phyloP scores from a whole-genome alignment of 2,797 vertebrate species.

The Phyllotis vaccarum region DNA sequence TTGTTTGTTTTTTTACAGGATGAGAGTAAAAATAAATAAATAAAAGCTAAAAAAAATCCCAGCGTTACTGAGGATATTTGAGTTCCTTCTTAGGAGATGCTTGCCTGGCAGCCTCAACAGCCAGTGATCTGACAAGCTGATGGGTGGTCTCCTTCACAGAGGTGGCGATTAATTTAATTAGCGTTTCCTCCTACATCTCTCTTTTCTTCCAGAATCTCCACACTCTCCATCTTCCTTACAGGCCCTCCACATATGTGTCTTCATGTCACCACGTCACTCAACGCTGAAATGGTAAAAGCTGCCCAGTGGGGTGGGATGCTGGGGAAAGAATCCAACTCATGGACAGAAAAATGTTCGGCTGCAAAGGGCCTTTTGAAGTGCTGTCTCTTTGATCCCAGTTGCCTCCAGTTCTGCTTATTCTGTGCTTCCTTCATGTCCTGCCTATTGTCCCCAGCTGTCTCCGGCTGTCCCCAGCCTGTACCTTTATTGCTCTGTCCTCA shows the following conservation, averaged over 20 bases:
- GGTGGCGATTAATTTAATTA: background rate
- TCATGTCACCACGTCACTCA: background rate
- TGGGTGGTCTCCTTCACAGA: background rate
- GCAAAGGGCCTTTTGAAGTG: conserved; percentile 51
- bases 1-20: background rate
- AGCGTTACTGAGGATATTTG: background rate
- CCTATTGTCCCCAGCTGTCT: background rate
- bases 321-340: background rate
- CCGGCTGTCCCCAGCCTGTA: background rate
- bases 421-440: background rate
- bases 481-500: background rate
- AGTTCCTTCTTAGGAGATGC: background rate
- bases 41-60: background rate
- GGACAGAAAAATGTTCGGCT: background rate
- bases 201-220: background rate
- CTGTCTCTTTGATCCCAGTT: conserved; percentile 38
- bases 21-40: background rate
- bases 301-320: background rate
- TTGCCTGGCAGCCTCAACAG: background rate
- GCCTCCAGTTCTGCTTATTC: conserved; percentile 1
- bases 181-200: background rate
- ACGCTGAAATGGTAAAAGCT: background rate
- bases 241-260: background rate
- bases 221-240: background rate
- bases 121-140: background rate